phyloP scores from a whole-genome alignment of 2,797 vertebrate species.

The Gobio occitaniae region DNA sequence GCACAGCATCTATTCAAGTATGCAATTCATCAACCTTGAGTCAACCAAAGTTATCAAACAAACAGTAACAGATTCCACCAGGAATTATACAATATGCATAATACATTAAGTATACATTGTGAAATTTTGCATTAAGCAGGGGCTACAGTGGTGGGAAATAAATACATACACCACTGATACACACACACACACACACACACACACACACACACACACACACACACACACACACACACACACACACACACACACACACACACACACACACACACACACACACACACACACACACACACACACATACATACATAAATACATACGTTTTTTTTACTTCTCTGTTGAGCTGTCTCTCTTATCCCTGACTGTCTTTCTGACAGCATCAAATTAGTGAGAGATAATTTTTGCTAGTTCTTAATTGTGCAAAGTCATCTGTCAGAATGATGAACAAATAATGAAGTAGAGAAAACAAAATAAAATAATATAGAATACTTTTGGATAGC shows the following conservation, averaged over 20 bases:
- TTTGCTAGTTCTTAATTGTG: not conserved
- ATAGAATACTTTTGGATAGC: too few relatives aligned
- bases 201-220: too few relatives aligned
- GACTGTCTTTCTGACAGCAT: not conserved
- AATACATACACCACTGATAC: too few relatives aligned
- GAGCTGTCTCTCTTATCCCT: too few relatives aligned
- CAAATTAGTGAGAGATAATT: not conserved
- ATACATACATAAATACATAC: too few relatives aligned
- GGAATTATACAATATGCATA: not conserved
- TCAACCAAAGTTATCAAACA: not conserved
- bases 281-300: too few relatives aligned
- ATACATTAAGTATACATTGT: not conserved
- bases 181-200: too few relatives aligned
- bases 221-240: too few relatives aligned
- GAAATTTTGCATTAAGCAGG: not conserved
- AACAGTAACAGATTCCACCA: not conserved
- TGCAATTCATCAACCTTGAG: too few relatives aligned
- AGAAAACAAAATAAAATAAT: not conserved
- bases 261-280: too few relatives aligned
- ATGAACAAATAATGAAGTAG: not conserved
- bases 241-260: too few relatives aligned
- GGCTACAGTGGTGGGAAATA: not conserved
- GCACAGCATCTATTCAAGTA: not conserved
- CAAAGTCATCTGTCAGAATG: not conserved
- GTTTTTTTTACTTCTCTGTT: too few relatives aligned